These are phyloP conservation scores for Dermatemys mawii DNA, from an alignment of 2,113 vertebrate genomes.

Conservation along the genomic window DNA sequence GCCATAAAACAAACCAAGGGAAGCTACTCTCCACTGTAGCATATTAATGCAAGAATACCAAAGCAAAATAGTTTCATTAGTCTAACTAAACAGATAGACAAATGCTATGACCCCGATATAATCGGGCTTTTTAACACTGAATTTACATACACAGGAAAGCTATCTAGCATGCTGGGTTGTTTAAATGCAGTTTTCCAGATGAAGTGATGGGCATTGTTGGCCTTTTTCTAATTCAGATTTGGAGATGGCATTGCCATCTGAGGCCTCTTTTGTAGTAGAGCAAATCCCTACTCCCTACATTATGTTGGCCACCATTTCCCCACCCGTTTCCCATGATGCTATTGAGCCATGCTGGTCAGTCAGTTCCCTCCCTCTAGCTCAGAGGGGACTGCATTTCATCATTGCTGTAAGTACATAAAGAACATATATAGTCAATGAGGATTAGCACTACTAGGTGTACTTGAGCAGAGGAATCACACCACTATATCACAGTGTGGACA, in stretches of 20 bases:
- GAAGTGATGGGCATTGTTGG: background rate
- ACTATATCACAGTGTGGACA: no score
- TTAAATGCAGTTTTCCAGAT: background rate
- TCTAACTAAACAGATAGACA: background rate
- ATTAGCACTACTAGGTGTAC: no score
- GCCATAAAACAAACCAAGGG: background rate
- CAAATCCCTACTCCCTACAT: background rate
- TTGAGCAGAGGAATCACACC: no score
- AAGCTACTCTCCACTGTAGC: background rate
- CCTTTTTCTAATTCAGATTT: background rate
- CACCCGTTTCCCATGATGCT: background rate
- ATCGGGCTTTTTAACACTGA: background rate
- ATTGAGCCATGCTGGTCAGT: background rate
- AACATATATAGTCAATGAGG: no score
- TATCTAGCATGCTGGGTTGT: background rate
- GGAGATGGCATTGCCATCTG: background rate
- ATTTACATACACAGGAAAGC: background rate
- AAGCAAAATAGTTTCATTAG: background rate
- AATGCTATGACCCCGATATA: background rate
- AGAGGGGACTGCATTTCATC: background rate
- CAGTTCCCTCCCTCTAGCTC: background rate
- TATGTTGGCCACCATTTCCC: fast-evolving
- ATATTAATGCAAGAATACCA: background rate
- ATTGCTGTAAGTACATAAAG: background rate
- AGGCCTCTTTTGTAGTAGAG: background rate